A percentile compares a stretch with the other conserved stretches of the same genome.
Evolutionary conservation across 1,140 invertebrate species (phyloP).

Genomic region (Drosophila ogumai): DNA sequence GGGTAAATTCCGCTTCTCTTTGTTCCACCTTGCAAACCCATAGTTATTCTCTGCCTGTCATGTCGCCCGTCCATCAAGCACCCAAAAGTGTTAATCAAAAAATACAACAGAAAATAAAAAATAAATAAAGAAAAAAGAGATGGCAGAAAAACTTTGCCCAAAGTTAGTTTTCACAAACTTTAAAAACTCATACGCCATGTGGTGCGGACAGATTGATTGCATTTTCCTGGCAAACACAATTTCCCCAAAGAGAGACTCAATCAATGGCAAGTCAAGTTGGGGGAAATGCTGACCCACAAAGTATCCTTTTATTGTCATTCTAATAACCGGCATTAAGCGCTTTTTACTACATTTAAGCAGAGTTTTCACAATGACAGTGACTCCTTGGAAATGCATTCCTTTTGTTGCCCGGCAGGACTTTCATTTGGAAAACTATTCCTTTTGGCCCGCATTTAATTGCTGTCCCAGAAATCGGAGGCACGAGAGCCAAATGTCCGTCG

Average conservation of each 20-base stretch:
- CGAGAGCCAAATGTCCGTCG: background rate
- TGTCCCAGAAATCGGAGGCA: slow-evolving; percentile 35
- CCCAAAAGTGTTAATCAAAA: slow-evolving; percentile 38
- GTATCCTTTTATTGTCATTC: background rate
- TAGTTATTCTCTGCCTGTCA: slow-evolving; percentile 8
- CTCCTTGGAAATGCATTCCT: background rate
- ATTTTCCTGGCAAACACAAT: background rate
- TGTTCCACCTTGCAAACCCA: background rate
- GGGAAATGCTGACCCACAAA: background rate
- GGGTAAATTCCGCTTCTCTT: slow-evolving; percentile 17
- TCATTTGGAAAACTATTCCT: slow-evolving; percentile 27
- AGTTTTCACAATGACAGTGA: background rate
- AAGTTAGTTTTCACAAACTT: slow-evolving; percentile 19
- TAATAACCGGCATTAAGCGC: slow-evolving; percentile 1
- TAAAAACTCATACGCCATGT: slow-evolving; percentile 14
- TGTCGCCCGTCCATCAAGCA: slow-evolving; percentile 22
- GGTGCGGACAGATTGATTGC: slow-evolving; percentile 11
- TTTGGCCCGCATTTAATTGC: slow-evolving; percentile 34
- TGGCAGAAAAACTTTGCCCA: background rate
- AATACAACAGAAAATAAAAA: background rate
- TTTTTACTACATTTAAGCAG: background rate
- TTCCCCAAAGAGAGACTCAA: background rate
- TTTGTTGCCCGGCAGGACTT: slow-evolving; percentile 1
- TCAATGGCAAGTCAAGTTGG: background rate
- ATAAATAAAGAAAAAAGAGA: background rate